Evolutionary conservation across 1,140 invertebrate genomes (phyloP).

Genomic region (Apolygus lucorum): DNA sequence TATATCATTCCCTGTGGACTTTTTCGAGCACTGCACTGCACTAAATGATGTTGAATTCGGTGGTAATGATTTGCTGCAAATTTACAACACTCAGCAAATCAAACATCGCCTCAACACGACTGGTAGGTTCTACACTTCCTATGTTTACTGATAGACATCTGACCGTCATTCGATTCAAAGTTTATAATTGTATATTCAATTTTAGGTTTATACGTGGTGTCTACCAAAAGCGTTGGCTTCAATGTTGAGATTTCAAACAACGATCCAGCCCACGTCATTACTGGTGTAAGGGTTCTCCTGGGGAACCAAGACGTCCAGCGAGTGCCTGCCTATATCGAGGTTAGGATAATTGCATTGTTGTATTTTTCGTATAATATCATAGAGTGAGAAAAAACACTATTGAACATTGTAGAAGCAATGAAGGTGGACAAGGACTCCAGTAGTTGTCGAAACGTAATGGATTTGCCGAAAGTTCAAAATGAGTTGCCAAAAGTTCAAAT

Average conservation of each 20-base stretch:
- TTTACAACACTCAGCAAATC: slow-evolving; percentile 90
- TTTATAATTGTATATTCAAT: neutral
- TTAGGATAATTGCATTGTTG: slow-evolving; percentile 1
- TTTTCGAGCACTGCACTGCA: slow-evolving; percentile 88
- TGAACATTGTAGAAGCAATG: too few relatives aligned
- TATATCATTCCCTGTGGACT: slow-evolving; percentile 81
- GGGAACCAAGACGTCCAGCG: slow-evolving; percentile 79
- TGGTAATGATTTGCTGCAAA: slow-evolving; percentile 88
- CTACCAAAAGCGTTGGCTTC: slow-evolving; percentile 80
- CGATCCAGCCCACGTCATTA: slow-evolving; percentile 78
- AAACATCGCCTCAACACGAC: slow-evolving; percentile 87
- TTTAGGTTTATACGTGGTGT: slow-evolving; percentile 77
- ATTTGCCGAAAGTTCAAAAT: too few relatives aligned
- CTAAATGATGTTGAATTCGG: slow-evolving; percentile 92
- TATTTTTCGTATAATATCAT: neutral
- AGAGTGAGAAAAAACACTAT: too few relatives aligned
- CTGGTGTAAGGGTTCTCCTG: slow-evolving; percentile 72
- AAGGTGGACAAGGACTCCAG: too few relatives aligned
- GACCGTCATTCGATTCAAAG: neutral
- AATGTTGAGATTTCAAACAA: slow-evolving; percentile 80
- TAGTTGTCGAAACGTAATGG: too few relatives aligned
- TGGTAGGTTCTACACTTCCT: slow-evolving; percentile 51
- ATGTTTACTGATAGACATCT: too few relatives aligned
- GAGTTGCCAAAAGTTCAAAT: too few relatives aligned
- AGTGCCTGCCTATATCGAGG: slow-evolving; percentile 74